Evolutionary conservation across 1,140 invertebrate species (phyloP), one percentile per base, ranked within the genome.

Genomic region (Artemia franciscana): DNA sequence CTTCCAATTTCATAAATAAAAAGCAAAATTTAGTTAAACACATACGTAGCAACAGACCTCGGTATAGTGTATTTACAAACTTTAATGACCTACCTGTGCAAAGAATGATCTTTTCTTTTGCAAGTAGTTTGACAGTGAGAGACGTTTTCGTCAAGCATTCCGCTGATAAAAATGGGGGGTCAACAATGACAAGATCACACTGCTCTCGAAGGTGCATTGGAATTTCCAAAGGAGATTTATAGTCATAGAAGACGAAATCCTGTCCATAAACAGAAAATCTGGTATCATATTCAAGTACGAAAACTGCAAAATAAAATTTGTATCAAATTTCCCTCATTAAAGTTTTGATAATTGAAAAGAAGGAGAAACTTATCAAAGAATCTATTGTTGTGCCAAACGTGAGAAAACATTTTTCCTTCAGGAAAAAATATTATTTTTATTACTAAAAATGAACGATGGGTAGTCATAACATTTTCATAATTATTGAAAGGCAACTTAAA

Each of bases 121-220:
- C 71, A 57, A 96, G 69, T 67, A 80, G 80, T 66, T 82, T 83
- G 4, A 94, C 80, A 0, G 91, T 91, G 51, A 79, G 71, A 0
- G 87, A 79, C 24, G 82, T 84, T 76, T 94, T 94, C 2, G 79
- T 79, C 18, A 95, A 77, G 75, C 93, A 97, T 74, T 96, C 91
- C 67, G 91, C 84, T 0, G 89, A 86, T 5, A 97, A 74, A 74
- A 94, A 96, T 9, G 93, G 93, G 9, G 93, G 92, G 77, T 97
- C 92, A 0, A 84, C 88, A 61, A 96, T 77, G 2, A 97, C 84
- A 18, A 96, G 67, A 72, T 94, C 86, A 75, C 85, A 96, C 24
- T 72, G 71, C 57, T 76, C 73, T 15, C 74, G 65, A 26, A 81
- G 74, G 0, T 84, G 76, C 63, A 72, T 65, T 0, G 85, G 79